Percentiles rank a stretch among this genome's conserved stretches.
Conservation (phyloP, 2,113 vertebrate genomes). For the Myrmecobius fasciatus region DNA sequence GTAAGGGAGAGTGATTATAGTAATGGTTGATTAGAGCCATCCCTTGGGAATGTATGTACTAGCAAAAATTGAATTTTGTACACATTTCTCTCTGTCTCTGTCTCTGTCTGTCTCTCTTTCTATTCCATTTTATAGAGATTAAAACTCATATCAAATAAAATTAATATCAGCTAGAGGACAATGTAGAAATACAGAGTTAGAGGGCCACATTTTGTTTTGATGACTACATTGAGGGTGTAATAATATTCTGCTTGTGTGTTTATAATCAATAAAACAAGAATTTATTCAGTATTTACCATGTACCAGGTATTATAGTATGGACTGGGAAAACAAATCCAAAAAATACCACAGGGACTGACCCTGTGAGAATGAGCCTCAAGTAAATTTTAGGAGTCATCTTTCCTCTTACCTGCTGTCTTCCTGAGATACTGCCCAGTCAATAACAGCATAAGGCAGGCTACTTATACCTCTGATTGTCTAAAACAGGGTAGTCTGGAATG, state of each 20-base stretch:
- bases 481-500: neutral
- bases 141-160: neutral
- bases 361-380: neutral
- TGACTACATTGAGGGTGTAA: neutral
- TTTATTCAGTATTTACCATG: neutral
- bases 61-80: neutral
- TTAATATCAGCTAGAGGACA: neutral
- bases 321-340: neutral
- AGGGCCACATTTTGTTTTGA: neutral
- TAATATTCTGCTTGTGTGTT: neutral
- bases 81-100: no score
- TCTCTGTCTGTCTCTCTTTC: no score
- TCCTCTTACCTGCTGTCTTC: neutral
- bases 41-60: neutral
- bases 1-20: neutral
- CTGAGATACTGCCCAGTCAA: neutral
- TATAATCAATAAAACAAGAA: neutral
- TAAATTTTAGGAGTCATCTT: neutral
- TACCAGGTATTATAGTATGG: neutral
- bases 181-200: neutral
- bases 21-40: neutral
- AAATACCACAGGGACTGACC: neutral
- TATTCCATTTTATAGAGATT: neutral
- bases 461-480: neutral
- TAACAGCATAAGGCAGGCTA: neutral